phyloP scores from a whole-genome alignment of 2,888 invertebrate genomes.

The Troides aeacus region DNA sequence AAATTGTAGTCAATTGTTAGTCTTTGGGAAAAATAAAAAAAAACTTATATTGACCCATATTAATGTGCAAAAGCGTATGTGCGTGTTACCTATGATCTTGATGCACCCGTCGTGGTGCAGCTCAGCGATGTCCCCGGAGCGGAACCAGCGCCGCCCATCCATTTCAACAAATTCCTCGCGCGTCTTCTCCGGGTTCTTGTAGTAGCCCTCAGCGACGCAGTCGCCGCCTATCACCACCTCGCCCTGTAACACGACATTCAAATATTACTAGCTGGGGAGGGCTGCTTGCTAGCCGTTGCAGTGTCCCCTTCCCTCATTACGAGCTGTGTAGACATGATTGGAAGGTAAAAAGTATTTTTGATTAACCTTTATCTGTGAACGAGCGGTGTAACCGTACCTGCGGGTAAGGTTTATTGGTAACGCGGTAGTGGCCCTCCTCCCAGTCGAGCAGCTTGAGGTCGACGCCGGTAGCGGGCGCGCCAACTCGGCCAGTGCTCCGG shows the following conservation, averaged over 20 bases:
- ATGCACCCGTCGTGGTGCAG: conserved; percentile 95
- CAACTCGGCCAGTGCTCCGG: conserved; percentile 89
- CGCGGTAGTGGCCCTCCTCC: conserved; percentile 95
- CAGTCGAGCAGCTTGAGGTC: conserved; percentile 94
- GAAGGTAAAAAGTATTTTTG: no score
- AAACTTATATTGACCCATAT: no score
- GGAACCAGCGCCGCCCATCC: conserved; percentile 94
- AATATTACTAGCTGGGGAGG: no score
- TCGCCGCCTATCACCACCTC: conserved; percentile 93
- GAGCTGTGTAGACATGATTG: no score
- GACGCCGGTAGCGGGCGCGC: conserved; percentile 91
- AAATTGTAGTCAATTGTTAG: no score
- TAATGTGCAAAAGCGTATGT: no score
- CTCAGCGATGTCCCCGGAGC: conserved; percentile 97
- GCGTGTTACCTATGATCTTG: conserved; percentile 91
- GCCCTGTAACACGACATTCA: conserved; percentile 66
- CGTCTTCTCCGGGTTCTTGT: conserved; percentile 92
- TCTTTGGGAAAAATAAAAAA: no score
- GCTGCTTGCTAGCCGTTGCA: no score
- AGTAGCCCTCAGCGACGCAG: conserved; percentile 96
- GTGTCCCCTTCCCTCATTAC: no score
- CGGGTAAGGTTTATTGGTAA: conserved; percentile 86
- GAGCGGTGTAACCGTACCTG: conserved; percentile 40
- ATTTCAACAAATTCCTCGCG: conserved; percentile 92
- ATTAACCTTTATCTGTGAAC: no score